These are phyloP conservation scores for Stichodactyla mertensii DNA, from an alignment of 64 coral and sea anemone species.

Conservation along the genomic window DNA sequence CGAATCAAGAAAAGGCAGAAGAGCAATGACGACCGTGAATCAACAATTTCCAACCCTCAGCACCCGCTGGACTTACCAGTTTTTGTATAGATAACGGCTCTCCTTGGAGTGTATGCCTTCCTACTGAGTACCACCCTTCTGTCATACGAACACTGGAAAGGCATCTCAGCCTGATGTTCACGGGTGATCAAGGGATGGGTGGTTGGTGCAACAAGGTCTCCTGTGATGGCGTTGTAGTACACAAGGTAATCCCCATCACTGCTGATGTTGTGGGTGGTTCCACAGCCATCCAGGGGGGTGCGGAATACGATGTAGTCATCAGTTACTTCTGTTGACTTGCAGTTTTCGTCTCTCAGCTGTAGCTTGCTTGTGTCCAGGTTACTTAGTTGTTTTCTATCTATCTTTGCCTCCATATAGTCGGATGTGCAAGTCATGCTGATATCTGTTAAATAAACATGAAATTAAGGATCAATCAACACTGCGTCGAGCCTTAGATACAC, in stretches of 20 bases:
- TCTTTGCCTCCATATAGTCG: conserved; percentile 41
- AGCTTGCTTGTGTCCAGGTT: conserved; percentile 36
- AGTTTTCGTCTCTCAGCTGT: conserved; percentile 48
- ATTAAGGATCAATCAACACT: not conserved
- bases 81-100: conserved; percentile 25
- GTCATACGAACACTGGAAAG: conserved; percentile 60
- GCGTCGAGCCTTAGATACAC: no score
- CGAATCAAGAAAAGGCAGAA: no score
- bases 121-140: conserved; percentile 41
- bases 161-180: conserved; percentile 46
- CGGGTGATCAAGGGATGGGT: conserved; percentile 42
- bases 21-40: no score
- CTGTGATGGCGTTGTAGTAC: conserved; percentile 65
- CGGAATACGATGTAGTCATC: conserved; percentile 46
- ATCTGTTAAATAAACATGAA: conserved; percentile 3
- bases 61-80: conserved; percentile 29
- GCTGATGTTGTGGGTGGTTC: conserved; percentile 43
- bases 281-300: conserved; percentile 52
- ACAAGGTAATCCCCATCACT: conserved; percentile 38
- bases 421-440: conserved; percentile 26
- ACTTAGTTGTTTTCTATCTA: conserved; percentile 12
- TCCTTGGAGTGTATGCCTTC: conserved; percentile 32
- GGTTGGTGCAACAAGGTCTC: not conserved
- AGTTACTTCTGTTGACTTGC: conserved; percentile 41
- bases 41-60: no score